phyloP scores from a whole-genome alignment of 2,113 vertebrate species.

The Anoura caudifer region DNA sequence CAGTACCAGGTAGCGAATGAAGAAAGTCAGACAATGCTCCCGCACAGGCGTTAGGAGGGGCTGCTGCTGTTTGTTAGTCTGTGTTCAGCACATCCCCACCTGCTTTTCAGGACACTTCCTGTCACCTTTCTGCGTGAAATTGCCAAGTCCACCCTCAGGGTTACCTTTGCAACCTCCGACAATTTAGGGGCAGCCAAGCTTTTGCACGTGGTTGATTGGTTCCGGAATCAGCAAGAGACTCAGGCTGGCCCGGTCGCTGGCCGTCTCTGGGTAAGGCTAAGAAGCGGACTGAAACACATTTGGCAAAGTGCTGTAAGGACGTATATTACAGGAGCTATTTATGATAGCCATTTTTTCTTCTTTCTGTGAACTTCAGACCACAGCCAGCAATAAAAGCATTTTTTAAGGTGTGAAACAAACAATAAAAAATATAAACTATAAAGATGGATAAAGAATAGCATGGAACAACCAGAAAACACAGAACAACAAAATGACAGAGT shows the following conservation, averaged over 20 bases:
- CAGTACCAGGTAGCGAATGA: background rate
- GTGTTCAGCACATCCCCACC: background rate
- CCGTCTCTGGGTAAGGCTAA: background rate
- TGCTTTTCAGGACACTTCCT: background rate
- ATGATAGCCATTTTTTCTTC: background rate
- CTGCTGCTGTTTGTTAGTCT: background rate
- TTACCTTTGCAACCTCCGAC: background rate
- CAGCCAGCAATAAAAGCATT: background rate
- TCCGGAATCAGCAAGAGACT: background rate
- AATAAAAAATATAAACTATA: background rate
- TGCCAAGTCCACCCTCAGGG: background rate
- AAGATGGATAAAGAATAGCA: background rate
- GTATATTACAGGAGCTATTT: background rate
- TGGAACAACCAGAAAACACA: background rate
- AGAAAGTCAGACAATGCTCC: background rate
- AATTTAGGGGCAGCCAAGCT: background rate
- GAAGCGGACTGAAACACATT: background rate
- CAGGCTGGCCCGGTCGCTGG: background rate
- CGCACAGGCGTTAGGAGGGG: background rate
- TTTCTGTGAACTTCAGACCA: background rate
- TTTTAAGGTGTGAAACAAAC: background rate
- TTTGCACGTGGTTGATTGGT: background rate
- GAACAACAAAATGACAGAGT: background rate
- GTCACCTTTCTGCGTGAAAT: background rate
- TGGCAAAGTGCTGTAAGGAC: background rate